Base-by-base conservation (phyloP, 2,113 vertebrate species). In the Mellivora capensis region DNA sequence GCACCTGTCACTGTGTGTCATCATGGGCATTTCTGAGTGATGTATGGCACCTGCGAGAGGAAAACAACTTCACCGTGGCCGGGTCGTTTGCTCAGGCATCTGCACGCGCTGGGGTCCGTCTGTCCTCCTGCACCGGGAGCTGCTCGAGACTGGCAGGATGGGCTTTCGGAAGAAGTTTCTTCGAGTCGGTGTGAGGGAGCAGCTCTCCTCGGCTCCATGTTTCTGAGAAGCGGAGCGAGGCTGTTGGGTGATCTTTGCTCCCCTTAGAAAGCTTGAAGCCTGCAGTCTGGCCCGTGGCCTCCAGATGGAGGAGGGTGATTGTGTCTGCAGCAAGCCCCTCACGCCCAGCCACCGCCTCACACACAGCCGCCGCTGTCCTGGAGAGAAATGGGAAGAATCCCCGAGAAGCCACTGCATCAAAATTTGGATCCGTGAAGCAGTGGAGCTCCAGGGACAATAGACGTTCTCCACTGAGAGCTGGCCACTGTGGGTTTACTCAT, bases 1-100 rank as follows among this genome's bases (percentile, higher is more conserved):
- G 2, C 12, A 47, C 0, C 54, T 96, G 97, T 97, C 98, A 77
- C 92, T 64, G 93, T 9, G 44, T 2, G 29, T 98, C 4, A 39
- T 0, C 37, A 44, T 0, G 8, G 62, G 80, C 79, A 59, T 59
- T 61, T 39, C 0, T 83, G 97, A 93, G 93, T 79, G 98, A 96
- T 82, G 97, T 27, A 6, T 64, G n/a, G 18, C 61, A 42, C 92
- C 90, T 15, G 37, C 62, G 31, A 87, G 29, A 90, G 77, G 90
- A 81, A 44, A 84, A n/a, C 81, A 71, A 62, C 4, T 0, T 85
- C 88, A 31, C 0, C n/a, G 3, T 67, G 93, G 77, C 83, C 0
- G 37, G 25, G 83, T 37, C 87, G 34, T 93, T 97, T 0, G 0
- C 87, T 84, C 82, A 89, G 25, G 1, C 34, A 88, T 92, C 87